These are phyloP conservation scores for Bombyx mori DNA, from an alignment of 1,140 invertebrate genomes.

Conservation along the genomic window ASM3026992v2 NC_085108.1:1846001-1846500, in stretches of 20 bases:
- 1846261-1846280: neutral
- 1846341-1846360: no score
- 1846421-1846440: no score
- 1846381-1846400: no score
- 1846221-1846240: slow-evolving; percentile 33
- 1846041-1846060: neutral
- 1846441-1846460: no score
- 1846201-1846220: slow-evolving; percentile 19
- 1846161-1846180: slow-evolving; percentile 27
- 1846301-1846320: no score
- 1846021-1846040: no score
- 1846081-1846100: slow-evolving; percentile 1
- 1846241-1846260: slow-evolving; percentile 39
- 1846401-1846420: no score
- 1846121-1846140: slow-evolving; percentile 19
- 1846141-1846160: slow-evolving; percentile 36
- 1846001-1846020: neutral
- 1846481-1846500: no score
- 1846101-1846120: neutral
- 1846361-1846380: no score
- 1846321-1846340: no score
- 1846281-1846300: neutral
- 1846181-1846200: slow-evolving; percentile 28
- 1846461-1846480: no score
- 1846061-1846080: neutral